Evolutionary conservation across 1,140 invertebrate species (phyloP), one percentile per base, ranked within the genome.

Genomic region (Himalopsyche phryganea): DNA sequence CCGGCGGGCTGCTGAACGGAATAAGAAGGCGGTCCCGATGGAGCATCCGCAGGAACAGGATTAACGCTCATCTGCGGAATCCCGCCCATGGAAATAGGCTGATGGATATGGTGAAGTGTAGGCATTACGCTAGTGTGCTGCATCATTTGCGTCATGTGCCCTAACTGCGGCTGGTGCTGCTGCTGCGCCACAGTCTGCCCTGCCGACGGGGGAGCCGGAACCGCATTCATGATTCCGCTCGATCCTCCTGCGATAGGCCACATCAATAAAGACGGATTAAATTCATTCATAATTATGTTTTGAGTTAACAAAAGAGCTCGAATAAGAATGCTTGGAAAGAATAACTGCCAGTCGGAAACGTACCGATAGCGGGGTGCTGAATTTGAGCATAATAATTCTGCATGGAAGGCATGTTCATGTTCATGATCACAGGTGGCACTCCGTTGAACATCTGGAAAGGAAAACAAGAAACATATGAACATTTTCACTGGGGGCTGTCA

Each of bases 371-470:
- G 7, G 58, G 36, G 47, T 60, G 58, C 18, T 41, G 58, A 17
- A 35, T 32, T 54, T 54, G 58, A 6, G 46, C 15, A 54, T 60
- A 60, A 36, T 28, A 60, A 13, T 50, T 45, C 15, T 50, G 50
- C 50, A 60, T 53, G 17, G 50, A 53, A 20, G 51, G 33, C 20
- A 49, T 50, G 18, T 17, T 48, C 14, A 42, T 41, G 14, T 33
- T 45, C 35, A 13, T 40, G 10, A 33, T 20, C 49, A 35, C 50
- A 6, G 46, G 35, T 32, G 58, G 50, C 11, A 45, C 54, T 32
- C 51, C 52, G 50, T 50, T 55, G 38, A 50, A 60, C 45, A 60
- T 50, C 58, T 60, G 35, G 33, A 58, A 58, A 19, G 13, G 9
- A 13, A 50, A n/a, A 42, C 6, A 11, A 7, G 33, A 35, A n/a